Evolutionary conservation across 2,797 vertebrate genomes (phyloP), one percentile per base, ranked within the genome.

Genomic region (Passerculus sandwichensis): DNA sequence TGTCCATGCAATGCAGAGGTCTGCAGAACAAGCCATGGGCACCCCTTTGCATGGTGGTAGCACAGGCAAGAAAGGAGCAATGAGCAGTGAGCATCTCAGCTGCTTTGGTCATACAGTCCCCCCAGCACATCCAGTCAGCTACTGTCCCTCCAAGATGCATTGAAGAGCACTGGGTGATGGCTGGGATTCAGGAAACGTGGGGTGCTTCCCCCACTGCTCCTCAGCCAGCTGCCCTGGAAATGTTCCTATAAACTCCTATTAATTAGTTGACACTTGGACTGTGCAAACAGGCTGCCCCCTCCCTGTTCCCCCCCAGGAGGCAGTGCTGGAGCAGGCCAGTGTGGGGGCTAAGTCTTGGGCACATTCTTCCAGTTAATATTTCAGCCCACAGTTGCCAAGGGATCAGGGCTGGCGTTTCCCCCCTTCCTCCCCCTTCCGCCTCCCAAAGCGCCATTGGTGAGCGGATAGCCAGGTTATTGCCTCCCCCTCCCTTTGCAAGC

Each of bases 231-330:
- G 97, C 96, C 89, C 91, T 94, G 96, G 93, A 97, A 98, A 97
- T 97, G 96, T 96, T 96, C 91, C 93, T 95, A 93, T 97, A 97
- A 98, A 97, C 95, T 97, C 95, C 96, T 95, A 96, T 97, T 97
- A 98, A 98, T 98, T 98, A 98, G 97, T 97, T 97, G 97, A 97
- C 97, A 97, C 96, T 97, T 91, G 72, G 93, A 83, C 93, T 96
- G 96, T 97, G 95, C 97, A 96, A 98, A 97, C 94, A 96, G 88
- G 80, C 88, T 88, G 71, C 82, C 85, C 91, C 85, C 60, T 95
- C 94, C 80, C 83, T 40, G 61, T 6, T 12, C 72, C 80, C 94
- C 88, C 79, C 69, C 87, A 78, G 88, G 79, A 95, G 88, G 86
- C 87, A 88, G 82, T 18, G 27, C 91, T 76, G 91, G 91, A 94